Base-by-base conservation (phyloP, 2,888 invertebrate genomes). In the Eurytoma adleriae region DNA sequence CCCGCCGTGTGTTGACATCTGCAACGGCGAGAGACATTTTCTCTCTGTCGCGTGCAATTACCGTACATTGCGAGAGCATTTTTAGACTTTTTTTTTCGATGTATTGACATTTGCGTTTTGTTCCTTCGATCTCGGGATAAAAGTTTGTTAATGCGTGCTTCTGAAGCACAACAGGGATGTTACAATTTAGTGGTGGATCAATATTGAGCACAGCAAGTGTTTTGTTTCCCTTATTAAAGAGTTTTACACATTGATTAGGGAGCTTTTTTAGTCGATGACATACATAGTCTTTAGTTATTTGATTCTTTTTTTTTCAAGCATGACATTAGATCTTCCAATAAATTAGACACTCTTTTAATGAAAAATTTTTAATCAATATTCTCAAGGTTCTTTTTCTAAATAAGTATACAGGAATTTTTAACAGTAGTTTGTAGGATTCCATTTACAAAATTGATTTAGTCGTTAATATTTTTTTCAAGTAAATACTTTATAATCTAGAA, bases 181-280 rank as follows among this genome's bases (percentile, higher is more conserved):
- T 69, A 61, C 70, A 67, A 52, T 59, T 78, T 73, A 71, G 56
- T 50, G 56, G 16, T 73, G 64, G 73, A 80, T 80, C 80, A 80
- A 77, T 80, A 80, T 77, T 67, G 30, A 77, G 40, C 61, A 24
- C 24, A 71, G 61, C 59, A 57, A 57, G 61, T 73, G 27, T 80
- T 69, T 77, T 72, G 57, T 76, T 81, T 74, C 67, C 71, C 64
- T 72, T 70, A 73, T 69, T 70, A 62, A 72, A 72, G 62, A 67
- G 54, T 68, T 72, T 72, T 72, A 72, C 59, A 30, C 62, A 62
- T 52, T 75, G 57, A 62, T 72, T 48, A 79, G 57, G 24, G 64
- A 64, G 40, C 64, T 61, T 69, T 57, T 75, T 69, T 70, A 52
- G 0, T 67, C 24, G 27, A n/a, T 12, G 12, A 30, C 24, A 18